Evolutionary conservation across 1,140 invertebrate species (phyloP), one percentile per base, ranked within the genome.

Genomic region (Rhizoglyphus robini): DNA sequence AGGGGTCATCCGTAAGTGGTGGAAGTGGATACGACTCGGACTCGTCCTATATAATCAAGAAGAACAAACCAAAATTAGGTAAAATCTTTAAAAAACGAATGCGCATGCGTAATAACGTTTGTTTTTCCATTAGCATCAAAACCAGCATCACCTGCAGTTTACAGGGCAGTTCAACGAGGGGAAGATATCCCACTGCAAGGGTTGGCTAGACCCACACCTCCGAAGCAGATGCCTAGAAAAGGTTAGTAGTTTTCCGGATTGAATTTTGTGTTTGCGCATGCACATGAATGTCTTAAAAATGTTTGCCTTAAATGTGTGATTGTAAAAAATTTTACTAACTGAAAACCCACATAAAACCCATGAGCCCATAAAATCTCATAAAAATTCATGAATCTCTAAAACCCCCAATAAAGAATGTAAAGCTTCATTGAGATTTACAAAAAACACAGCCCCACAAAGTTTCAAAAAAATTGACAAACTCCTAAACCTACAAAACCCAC

Each of bases 1-100:
- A n/a, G n/a, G n/a, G n/a, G n/a, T n/a, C n/a, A n/a, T n/a, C 30
- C n/a, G 11, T 29, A 13, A 13, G 29, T 38, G 34, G 57, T 59
- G 63, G 63, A 20, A 49, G 51, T 30, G 66, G 66, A 11, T 67
- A 67, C 61, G 66, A 67, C 46, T 67, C 66, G 27, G 66, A 67
- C 60, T 67, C 66, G 1, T 64, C 66, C 8, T 67, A 67, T 27
- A 67, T 67, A 34, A 54, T 67, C 23, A 54, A 36, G 15, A 54
- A 64, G 49, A 67, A 65, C 20, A 61, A 67, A 36, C 38, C 38
- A 20, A 63, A 57, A 29, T 38, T n/a, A 32, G n/a, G 48, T 57
- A 65, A 29, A 20, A n/a, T 4, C 20, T 60, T 31, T n/a, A n/a
- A n/a, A n/a, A n/a, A n/a, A n/a, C n/a, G n/a, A n/a, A n/a, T n/a